Evolutionary conservation across 2,888 invertebrate genomes (phyloP).

Genomic region (Metacarcinus magister): DNA sequence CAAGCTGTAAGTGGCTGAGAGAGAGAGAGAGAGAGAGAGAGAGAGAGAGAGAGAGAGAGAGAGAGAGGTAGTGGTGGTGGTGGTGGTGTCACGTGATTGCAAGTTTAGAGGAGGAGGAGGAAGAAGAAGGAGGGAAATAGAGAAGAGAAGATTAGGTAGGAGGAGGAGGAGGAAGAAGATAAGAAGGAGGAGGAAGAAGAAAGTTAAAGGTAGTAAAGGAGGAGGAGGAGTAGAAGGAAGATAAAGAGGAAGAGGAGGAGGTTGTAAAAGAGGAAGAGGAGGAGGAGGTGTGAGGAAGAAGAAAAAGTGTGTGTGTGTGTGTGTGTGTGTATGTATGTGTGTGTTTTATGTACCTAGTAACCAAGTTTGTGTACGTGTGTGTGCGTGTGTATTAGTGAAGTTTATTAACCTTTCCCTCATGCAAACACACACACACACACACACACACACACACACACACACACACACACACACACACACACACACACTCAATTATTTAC

Average conservation of each 20-base stretch:
- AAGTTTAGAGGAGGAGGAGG: too few species aligned
- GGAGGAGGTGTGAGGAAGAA: conserved; percentile 42
- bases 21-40: conserved; percentile 41
- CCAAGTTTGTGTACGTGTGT: conserved; percentile 10
- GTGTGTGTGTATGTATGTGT: conserved; percentile 48
- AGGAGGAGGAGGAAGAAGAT: too few species aligned
- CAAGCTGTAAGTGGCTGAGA: neutral
- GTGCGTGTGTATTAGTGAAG: conserved; percentile 7
- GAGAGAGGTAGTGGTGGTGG: too few species aligned
- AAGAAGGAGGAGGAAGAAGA: too few species aligned
- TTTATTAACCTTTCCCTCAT: neutral
- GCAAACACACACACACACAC: neutral
- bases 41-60: neutral
- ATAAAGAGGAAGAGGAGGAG: too few species aligned
- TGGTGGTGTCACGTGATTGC: too few species aligned
- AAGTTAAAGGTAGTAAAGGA: too few species aligned
- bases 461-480: neutral
- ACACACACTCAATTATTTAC: neutral
- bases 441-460: neutral
- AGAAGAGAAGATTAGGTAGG: too few species aligned
- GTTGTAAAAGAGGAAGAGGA: neutral
- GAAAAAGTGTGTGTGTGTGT: conserved; percentile 53
- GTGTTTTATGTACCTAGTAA: neutral
- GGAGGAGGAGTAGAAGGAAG: too few species aligned
- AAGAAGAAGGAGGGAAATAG: too few species aligned